Conservation (phyloP, 2,797 vertebrate genomes). For the Bovichtus variegatus region DNA sequence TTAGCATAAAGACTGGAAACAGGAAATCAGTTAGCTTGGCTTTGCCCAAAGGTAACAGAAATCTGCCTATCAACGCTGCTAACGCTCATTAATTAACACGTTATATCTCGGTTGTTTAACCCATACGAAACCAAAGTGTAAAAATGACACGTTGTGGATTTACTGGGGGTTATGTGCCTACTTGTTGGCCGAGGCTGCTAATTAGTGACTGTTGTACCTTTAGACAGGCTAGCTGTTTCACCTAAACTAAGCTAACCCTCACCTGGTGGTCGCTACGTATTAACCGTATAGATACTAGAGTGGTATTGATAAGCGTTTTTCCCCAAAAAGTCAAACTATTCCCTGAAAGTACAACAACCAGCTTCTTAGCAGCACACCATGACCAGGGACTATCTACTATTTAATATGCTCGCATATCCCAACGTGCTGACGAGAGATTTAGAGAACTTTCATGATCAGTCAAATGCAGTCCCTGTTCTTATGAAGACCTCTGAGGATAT, state of each 20-base stretch:
- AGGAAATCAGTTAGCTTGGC: background rate
- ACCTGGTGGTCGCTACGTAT: background rate
- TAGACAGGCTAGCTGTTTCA: background rate
- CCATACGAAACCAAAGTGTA: background rate
- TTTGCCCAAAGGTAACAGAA: background rate
- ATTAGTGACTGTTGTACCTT: background rate
- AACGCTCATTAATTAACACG: background rate
- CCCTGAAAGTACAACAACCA: background rate
- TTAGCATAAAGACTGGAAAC: too few relatives aligned
- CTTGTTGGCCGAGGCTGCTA: background rate
- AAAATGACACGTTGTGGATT: too few relatives aligned
- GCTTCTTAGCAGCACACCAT: background rate
- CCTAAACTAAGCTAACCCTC: conserved; percentile 5
- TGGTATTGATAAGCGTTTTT: background rate
- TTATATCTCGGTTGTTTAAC: background rate
- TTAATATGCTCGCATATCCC: conserved; percentile 6
- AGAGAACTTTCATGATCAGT: conserved; percentile 31
- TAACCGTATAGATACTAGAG: background rate
- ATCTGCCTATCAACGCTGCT: background rate
- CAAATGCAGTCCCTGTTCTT: conserved; percentile 23
- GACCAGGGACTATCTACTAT: background rate
- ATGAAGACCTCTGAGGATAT: conserved; percentile 45
- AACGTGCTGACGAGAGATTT: conserved; percentile 17
- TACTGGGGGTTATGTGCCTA: background rate
- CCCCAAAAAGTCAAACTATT: background rate